Evolutionary conservation across 2,888 invertebrate genomes (phyloP).

Genomic region (Drosophila recens): DNA sequence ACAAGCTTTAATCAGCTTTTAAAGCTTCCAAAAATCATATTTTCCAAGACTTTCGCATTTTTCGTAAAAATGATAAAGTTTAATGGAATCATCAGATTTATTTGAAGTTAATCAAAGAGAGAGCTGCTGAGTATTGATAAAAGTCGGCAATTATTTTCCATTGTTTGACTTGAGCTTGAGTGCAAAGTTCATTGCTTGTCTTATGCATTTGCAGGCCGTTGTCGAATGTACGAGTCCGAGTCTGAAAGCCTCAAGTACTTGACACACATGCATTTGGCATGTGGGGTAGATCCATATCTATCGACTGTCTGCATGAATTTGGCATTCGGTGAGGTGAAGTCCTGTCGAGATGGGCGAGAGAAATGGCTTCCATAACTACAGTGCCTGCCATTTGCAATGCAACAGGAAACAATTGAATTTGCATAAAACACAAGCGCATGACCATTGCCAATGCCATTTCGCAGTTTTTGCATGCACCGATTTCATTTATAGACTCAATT

Average conservation of each 20-base stretch:
- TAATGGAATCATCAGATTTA: not conserved
- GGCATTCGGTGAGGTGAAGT: conserved; percentile 29
- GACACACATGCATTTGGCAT: conserved; percentile 18
- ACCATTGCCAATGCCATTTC: conserved; percentile 58
- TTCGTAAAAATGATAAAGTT: not conserved
- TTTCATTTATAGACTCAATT: conserved; percentile 52
- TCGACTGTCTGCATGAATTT: conserved; percentile 38
- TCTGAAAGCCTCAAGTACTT: conserved; percentile 26
- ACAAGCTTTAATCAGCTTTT: too few species aligned
- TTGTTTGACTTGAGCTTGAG: conserved; percentile 11
- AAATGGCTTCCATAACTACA: conserved; percentile 28
- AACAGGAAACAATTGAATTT: conserved; percentile 80
- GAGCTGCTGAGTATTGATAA: conserved; percentile 1
- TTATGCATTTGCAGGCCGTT: conserved; percentile 25
- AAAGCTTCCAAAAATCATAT: too few species aligned
- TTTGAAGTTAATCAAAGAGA: not conserved
- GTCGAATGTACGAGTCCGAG: conserved; percentile 14
- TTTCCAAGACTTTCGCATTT: too few species aligned
- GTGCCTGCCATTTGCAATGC: conserved; percentile 71
- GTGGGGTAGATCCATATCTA: conserved; percentile 32
- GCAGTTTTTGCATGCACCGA: conserved; percentile 52
- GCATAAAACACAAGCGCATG: conserved; percentile 72
- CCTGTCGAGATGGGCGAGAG: conserved; percentile 1
- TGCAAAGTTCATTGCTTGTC: conserved; percentile 20
- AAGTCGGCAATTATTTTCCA: not conserved